Evolutionary conservation across 2,797 vertebrate species (phyloP).

Genomic region (Podarcis lilfordi): DNA sequence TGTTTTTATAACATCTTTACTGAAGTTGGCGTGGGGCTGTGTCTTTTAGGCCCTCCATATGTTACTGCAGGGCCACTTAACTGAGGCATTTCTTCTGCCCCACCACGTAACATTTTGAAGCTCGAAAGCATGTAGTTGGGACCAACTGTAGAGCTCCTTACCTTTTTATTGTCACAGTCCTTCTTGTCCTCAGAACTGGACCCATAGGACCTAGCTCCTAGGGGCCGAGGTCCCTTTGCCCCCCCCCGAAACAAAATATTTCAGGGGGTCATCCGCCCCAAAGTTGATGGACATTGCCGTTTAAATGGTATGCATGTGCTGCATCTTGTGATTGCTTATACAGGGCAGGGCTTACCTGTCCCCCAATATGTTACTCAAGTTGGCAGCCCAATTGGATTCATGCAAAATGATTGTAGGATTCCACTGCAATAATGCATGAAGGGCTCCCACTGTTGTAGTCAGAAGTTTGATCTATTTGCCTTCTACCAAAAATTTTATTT

Average conservation of each 20-base stretch:
- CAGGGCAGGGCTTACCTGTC: no score
- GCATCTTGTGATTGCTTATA: no score
- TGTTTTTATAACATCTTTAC: not conserved
- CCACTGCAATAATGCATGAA: not conserved
- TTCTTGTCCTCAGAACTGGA: not conserved
- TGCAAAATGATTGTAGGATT: not conserved
- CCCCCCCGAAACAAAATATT: no score
- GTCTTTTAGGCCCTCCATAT: not conserved
- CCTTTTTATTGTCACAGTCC: not conserved
- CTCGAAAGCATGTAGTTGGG: not conserved
- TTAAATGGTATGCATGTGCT: no score
- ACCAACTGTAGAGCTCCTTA: not conserved
- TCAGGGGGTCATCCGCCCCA: no score
- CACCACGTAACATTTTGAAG: not conserved
- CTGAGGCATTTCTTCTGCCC: not conserved
- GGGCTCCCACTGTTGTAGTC: not conserved
- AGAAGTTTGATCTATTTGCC: not conserved
- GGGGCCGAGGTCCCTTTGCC: no score
- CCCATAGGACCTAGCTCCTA: no score
- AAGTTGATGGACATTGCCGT: no score
- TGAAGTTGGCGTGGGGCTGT: not conserved
- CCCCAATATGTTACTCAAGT: no score
- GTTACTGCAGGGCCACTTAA: not conserved
- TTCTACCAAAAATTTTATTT: not conserved
- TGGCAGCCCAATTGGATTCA: no score